Evolutionary conservation across 2,113 vertebrate species (phyloP), one percentile per base, ranked within the genome.

Genomic region (Cercopithecus mona): DNA sequence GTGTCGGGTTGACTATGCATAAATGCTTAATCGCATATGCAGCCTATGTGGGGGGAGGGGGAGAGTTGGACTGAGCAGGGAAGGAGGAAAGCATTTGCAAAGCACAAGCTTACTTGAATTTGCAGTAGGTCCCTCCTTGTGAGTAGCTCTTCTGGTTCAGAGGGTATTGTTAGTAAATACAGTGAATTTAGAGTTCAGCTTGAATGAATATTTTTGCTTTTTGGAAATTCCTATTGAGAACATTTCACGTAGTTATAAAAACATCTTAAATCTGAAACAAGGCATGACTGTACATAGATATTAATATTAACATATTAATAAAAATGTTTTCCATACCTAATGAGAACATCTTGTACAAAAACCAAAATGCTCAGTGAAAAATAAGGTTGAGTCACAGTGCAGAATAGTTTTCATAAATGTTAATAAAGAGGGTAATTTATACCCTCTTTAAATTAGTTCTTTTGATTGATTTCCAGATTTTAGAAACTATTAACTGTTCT

Each of bases 1-100:
- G 87, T 86, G 96, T 98, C 96, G 97, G 97, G 98, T 97, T 98
- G 99, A 98, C 98, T 99, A 97, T 98, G 98, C 98, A 98, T 98
- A 97, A 98, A 85, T 84, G 88, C 98, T 97, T 98, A 96, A 98
- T 98, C 97, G 96, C 98, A 97, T 98, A 98, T 98, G 98, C 98
- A 86, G 12, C 83, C 75, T 38, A 1, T 35, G 61, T 22, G 9
- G 70, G 87, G 89, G 89, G 95, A 35, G 82, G 84, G 73, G 92
- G 81, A 48, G 72, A 83, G 59, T 27, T 45, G 40, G 84, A 30
- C 48, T 80, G 88, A 55, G 40, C 72, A 97, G 97, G 89, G 88
- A 64, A 70, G 94, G 8, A 94, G 80, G 97, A 95, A 97, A 94
- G 96, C 97, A 85, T 98, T 98, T 98, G 97, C 93, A 97, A 97